These are phyloP conservation scores for Dendronephthya gigantea DNA, from an alignment of 64 coral and sea anemone species.

Conservation along the genomic window DNA sequence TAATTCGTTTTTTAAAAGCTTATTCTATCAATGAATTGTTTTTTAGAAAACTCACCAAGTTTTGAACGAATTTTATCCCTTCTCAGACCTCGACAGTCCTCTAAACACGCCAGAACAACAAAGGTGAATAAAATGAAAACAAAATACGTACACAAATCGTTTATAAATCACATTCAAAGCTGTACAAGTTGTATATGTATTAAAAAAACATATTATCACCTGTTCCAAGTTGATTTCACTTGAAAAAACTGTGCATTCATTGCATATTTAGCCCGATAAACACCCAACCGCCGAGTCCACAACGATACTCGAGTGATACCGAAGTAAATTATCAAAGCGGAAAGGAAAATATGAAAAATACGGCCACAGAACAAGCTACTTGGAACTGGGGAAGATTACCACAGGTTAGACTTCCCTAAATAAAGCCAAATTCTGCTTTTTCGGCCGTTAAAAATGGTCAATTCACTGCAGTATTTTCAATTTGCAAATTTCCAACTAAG, in stretches of 20 bases:
- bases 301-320: conserved; percentile 74
- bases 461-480: too few relatives aligned
- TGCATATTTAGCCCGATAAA: background rate
- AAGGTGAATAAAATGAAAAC: conserved; percentile 30
- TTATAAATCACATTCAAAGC: too few relatives aligned
- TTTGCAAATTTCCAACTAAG: too few relatives aligned
- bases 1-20: background rate
- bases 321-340: conserved; percentile 64
- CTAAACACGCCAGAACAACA: conserved; percentile 57
- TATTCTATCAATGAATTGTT: background rate
- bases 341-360: conserved; percentile 57
- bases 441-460: too few relatives aligned
- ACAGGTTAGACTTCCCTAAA: conserved; percentile 50
- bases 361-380: conserved; percentile 37
- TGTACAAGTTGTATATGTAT: too few relatives aligned
- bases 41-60: conserved; percentile 12
- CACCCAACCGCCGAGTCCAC: conserved; percentile 43
- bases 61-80: conserved; percentile 56
- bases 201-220: background rate
- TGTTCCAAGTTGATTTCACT: background rate
- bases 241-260: background rate
- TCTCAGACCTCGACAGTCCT: conserved; percentile 87
- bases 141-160: too few relatives aligned
- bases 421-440: too few relatives aligned
- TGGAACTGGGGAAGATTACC: conserved; percentile 95